Base-by-base conservation (phyloP, 2,113 vertebrate genomes). In the Riparia riparia region DNA sequence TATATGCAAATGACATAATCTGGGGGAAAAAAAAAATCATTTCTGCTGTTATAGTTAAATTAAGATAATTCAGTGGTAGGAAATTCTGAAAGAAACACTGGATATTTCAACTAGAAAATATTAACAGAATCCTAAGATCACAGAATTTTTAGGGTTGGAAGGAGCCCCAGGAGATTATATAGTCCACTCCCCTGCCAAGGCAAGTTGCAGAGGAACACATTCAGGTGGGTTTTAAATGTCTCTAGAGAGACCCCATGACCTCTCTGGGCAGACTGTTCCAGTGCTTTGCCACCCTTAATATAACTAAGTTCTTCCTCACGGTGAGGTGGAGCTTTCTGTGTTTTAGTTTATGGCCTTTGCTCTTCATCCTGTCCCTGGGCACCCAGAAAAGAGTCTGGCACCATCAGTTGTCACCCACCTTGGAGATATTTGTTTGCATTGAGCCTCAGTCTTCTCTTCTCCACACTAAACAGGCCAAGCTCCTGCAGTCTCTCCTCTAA, bases 281-380 rank as follows among this genome's bases (percentile, higher is more conserved):
- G 15, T 24, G 28, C 32, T 51, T 39, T 66, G 28, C 15, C 7
- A 51, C 8, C 12, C 29, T 66, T 3, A 1, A 7, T 20, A 13
- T 39, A 39, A 88, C 9, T 9, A 70, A 29, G 10, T 34, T 71
- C 20, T 25, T 64, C 25, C 34, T 49, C 17, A 42, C 10, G 16
- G 17, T 49, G 41, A 88, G 14, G 7, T 21, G 14, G 74, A 34
- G 25, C 31, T 34, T 47, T 6, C 11, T 63, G 24, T 34, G 12
- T 10, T 51, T 65, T 28, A 32, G 14, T 58, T 66, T 32, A 28
- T 81, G 32, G 37, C 2, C 2, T 7, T 39, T 45, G 15, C 15
- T 58, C 51, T 45, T 72, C 20, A 3, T 37, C 16, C 21, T 17
- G 41, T 57, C 0, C 0, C 26, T 72, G 60, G 37, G 18, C 10